Evolutionary conservation across 1,140 invertebrate species (phyloP), one percentile per base, ranked within the genome.

Genomic region (Drosophila mauritiana): DNA sequence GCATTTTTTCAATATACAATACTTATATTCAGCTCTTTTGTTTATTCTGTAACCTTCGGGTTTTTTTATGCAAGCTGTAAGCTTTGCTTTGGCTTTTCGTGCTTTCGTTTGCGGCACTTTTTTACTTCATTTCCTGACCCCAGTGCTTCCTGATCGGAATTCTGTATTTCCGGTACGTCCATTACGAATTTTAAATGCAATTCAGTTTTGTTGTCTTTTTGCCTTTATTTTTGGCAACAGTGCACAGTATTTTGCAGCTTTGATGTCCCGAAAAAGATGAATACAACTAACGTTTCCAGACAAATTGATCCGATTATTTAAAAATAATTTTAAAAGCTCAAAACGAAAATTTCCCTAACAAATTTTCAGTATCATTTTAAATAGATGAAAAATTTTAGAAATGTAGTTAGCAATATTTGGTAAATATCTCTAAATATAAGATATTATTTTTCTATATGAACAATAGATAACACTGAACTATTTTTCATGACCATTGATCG

Each of bases 91-190:
- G 69, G 48, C 58, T 62, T 67, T 67, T 69, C 63, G 75, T 53
- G 48, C 57, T 79, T 86, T 88, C 17, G 17, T 17, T 84, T 89
- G 63, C 49, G 61, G 62, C 72, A 80, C 61, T 88, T 89, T 85
- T 86, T 86, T 78, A 86, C 82, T 86, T 85, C 82, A 86, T 85
- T 85, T 85, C 82, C 82, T 74, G 82, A 70, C 78, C 78, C 76
- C 64, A n/a, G 42, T 27, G 68, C 62, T 88, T 88, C 84, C 84
- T 89, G 84, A 88, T 89, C 80, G 84, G 84, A 88, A 89, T 84
- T 74, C 73, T 61, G 84, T 89, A 88, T 89, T 88, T 88, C 84
- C 84, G 76, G 75, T 80, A 62, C 77, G 84, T 88, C 85, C 84
- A 88, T 89, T 88, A 80, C 70, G 70, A 77, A 73, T 88, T 79